phyloP scores from a whole-genome alignment of 2,113 vertebrate genomes.

The Melanostigma gelatinosum region DNA sequence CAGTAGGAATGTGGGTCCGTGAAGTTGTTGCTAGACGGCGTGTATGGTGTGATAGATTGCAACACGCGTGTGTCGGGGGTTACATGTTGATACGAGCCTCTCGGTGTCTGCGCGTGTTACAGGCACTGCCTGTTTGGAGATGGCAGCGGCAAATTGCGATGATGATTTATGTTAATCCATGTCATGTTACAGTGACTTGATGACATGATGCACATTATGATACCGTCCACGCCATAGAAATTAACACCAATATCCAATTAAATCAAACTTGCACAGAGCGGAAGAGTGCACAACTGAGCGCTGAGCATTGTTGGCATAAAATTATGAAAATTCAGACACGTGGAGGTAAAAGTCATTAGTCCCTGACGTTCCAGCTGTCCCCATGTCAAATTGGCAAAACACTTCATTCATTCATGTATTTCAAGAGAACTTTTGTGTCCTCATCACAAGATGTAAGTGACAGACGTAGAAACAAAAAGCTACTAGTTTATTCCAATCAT shows the following conservation, averaged over 20 bases:
- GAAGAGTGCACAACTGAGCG: constrained; percentile 41
- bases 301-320: constrained; percentile 58
- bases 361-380: constrained; percentile 51
- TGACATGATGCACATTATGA: constrained; percentile 68
- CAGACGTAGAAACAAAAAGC: background rate
- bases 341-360: constrained; percentile 58
- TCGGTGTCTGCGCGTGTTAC: constrained; percentile 40
- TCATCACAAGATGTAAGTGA: constrained; percentile 22
- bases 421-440: constrained; percentile 6
- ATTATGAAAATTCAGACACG: constrained; percentile 53
- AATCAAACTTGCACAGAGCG: constrained; percentile 59
- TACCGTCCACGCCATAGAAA: constrained; percentile 63
- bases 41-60: constrained; percentile 31
- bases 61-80: constrained; percentile 25
- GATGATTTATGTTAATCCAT: constrained; percentile 74
- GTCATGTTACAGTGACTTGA: constrained; percentile 69
- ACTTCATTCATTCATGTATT: constrained; percentile 24
- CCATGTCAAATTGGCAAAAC: constrained; percentile 24
- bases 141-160: constrained; percentile 66
- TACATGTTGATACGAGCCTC: constrained; percentile 56
- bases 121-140: constrained; percentile 55
- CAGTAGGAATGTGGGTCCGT: constrained; percentile 66
- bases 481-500: background rate
- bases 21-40: constrained; percentile 33
- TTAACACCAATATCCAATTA: constrained; percentile 75